phyloP scores from a whole-genome alignment of 64 coral and sea anemone species.

The Astreopora myriophthalma region DNA sequence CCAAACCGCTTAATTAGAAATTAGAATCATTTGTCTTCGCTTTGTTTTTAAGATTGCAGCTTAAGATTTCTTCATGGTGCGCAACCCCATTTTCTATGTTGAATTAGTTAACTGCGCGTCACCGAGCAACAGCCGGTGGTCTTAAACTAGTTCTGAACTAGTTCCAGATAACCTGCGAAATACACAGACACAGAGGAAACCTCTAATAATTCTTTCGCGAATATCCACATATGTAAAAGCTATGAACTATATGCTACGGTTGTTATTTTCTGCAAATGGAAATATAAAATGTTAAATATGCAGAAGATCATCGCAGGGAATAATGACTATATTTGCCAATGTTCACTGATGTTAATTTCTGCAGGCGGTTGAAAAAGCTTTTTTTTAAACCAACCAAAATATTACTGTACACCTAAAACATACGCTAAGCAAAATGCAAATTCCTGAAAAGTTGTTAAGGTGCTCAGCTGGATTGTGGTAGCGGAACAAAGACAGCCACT shows the following conservation, averaged over 20 bases:
- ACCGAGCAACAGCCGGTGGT: too few relatives aligned
- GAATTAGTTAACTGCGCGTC: background rate
- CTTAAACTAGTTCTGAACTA: too few relatives aligned
- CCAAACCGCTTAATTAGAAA: background rate
- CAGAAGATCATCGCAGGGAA: too few relatives aligned
- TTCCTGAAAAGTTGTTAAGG: background rate
- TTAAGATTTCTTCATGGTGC: background rate
- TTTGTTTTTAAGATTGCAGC: background rate
- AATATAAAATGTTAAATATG: too few relatives aligned
- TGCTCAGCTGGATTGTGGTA: background rate
- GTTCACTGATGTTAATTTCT: too few relatives aligned
- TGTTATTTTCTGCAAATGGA: too few relatives aligned
- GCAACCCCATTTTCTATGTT: background rate
- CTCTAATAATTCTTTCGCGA: too few relatives aligned
- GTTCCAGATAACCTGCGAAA: too few relatives aligned
- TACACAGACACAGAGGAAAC: too few relatives aligned
- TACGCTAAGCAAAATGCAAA: slow-evolving; percentile 13
- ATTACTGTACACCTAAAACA: background rate
- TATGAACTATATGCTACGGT: too few relatives aligned
- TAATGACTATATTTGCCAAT: too few relatives aligned
- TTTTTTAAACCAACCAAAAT: background rate
- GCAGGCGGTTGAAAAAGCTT: background rate
- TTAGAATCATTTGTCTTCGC: background rate
- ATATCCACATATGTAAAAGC: too few relatives aligned
- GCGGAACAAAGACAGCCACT: background rate